These are phyloP conservation scores for Indri indri DNA, from an alignment of 2,113 vertebrate species.

Conservation along the genomic window DNA sequence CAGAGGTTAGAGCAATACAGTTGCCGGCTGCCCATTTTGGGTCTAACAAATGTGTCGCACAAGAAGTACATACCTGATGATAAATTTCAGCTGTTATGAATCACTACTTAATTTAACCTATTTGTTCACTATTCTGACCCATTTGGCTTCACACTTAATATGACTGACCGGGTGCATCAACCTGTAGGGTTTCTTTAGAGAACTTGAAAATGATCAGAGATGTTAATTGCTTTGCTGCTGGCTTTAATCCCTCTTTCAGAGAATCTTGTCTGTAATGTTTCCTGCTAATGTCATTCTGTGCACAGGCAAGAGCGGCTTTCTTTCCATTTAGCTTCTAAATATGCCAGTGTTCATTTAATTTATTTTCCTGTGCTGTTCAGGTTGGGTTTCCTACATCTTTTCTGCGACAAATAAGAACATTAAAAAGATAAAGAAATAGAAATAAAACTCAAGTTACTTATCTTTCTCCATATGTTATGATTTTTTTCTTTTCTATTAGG, in stretches of 20 bases:
- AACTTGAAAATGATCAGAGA: not conserved
- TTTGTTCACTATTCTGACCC: not conserved
- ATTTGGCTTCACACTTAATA: not conserved
- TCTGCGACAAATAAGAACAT: not conserved
- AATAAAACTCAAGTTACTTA: constrained; percentile 30
- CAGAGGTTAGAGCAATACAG: not conserved
- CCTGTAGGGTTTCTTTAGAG: not conserved
- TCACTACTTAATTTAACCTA: not conserved
- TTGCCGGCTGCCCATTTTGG: not conserved
- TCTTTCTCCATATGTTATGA: not conserved
- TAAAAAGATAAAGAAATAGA: not conserved
- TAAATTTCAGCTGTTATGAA: not conserved
- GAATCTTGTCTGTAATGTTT: constrained; percentile 10
- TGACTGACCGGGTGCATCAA: not conserved
- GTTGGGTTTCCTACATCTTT: constrained; percentile 1
- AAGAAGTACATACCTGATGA: not conserved
- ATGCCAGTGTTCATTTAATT: constrained; percentile 40
- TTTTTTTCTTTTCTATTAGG: not conserved
- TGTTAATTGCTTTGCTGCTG: constrained; percentile 11
- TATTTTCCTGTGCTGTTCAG: constrained; percentile 28
- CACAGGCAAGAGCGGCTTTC: not conserved
- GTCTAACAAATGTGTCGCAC: not conserved
- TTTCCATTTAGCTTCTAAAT: constrained; percentile 48
- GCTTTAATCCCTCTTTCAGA: not conserved
- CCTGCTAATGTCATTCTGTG: constrained; percentile 43